Base-by-base conservation (phyloP, 2,888 invertebrate genomes). In the Plutella xylostella region DNA sequence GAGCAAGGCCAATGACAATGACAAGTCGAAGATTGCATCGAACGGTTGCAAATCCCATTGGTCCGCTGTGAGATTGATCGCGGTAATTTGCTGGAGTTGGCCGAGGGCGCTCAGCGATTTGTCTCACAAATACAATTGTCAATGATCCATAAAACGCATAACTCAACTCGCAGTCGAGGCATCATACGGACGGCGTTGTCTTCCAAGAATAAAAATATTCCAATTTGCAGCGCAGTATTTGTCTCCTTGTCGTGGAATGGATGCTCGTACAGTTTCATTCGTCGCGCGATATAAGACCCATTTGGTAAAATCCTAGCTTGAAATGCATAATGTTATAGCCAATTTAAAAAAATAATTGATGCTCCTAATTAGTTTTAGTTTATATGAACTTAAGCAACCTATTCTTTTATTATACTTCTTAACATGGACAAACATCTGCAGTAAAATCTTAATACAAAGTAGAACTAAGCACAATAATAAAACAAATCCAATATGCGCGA, bases 21-120 rank as follows among this genome's bases (percentile, higher is more conserved):
- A 78, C 72, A 74, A 77, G 74, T 75, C 55, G 73, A 74, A 78
- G 77, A 78, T 76, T 77, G 75, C 71, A 70, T 58, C 60, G 57
- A 51, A 63, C 65, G 61, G 63, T 63, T 68, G 69, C 68, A 67
- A 72, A 68, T 72, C 71, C 67, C 68, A 47, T 37, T 60, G 61
- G 68, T 55, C 53, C 55, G 58, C 55, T 49, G 60, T 57, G 66
- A 63, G 71, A 77, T 77, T 74, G 77, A 78, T 78, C 68, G 72
- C 54, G 57, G 76, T 73, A 73, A 79, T 78, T 76, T 76, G 68
- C 66, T 56, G 60, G 62, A 61, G 64, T 63, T 65, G 63, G 63
- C 64, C 56, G 58, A 53, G 49, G 54, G 55, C 56, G 58, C 52
- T 51, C 55, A 55, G 48, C 63, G 57, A 72, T 70, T 61, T 60